Evolutionary conservation across 2,113 vertebrate genomes (phyloP).

Genomic region (Semicossyphus pulcher): DNA sequence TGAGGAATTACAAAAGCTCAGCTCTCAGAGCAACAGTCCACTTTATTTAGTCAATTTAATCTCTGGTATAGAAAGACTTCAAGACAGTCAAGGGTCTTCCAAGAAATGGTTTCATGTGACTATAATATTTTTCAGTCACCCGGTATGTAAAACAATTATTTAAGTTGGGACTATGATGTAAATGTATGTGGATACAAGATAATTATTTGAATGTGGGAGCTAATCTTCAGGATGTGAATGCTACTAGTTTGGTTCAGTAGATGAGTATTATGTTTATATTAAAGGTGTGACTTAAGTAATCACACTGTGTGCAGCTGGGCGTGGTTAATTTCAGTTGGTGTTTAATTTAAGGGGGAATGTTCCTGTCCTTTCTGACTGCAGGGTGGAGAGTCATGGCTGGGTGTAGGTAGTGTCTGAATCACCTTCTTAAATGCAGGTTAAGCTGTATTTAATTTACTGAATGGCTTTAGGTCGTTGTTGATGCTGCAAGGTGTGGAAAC

Average conservation of each 20-base stretch:
- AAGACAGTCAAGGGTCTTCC: background rate
- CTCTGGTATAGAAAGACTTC: background rate
- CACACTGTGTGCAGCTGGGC: conserved; percentile 7
- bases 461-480: conserved; percentile 8
- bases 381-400: conserved; percentile 19
- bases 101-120: too few species aligned
- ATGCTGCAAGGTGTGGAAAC: conserved; percentile 64
- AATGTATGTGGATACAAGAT: background rate
- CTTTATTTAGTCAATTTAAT: background rate
- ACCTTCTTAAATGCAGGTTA: conserved; percentile 19
- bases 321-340: conserved; percentile 9
- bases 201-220: background rate
- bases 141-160: too few species aligned
- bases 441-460: conserved; percentile 16
- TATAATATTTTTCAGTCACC: too few species aligned
- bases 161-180: background rate
- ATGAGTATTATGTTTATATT: background rate
- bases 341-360: conserved; percentile 5
- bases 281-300: background rate
- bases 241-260: background rate
- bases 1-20: background rate
- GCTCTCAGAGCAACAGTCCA: background rate
- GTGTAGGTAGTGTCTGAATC: conserved; percentile 24
- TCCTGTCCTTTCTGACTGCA: conserved; percentile 2
- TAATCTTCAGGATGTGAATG: background rate